Evolutionary conservation across 2,113 vertebrate species (phyloP).

Genomic region (Rhynchomys soricoides): DNA sequence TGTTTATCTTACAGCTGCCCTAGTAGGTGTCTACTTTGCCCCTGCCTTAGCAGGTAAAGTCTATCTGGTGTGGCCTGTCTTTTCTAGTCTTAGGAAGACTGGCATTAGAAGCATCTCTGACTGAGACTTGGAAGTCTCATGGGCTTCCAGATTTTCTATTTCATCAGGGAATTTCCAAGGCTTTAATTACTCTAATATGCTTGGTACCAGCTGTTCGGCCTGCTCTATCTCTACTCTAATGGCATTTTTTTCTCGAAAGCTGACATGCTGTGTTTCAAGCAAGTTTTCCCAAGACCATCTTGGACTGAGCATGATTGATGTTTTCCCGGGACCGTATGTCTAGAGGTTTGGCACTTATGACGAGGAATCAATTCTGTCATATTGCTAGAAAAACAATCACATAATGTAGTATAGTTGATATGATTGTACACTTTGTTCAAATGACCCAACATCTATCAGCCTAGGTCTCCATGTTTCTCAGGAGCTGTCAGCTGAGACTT

Average conservation of each 20-base stretch:
- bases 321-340: not conserved
- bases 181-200: not conserved
- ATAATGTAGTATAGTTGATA: not conserved
- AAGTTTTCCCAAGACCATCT: not conserved
- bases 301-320: not conserved
- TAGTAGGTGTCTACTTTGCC: not conserved
- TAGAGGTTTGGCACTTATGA: not conserved
- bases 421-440: not conserved
- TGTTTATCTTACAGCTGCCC: not conserved
- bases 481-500: not conserved
- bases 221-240: not conserved
- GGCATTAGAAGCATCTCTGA: not conserved
- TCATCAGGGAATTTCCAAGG: constrained; percentile 16
- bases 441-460: not conserved
- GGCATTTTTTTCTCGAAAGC: not conserved
- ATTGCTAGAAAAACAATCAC: not conserved
- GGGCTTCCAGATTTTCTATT: not conserved
- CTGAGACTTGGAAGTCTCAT: not conserved
- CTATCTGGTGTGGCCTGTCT: not conserved
- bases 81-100: constrained; percentile 17
- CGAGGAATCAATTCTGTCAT: not conserved
- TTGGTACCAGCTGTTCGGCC: not conserved
- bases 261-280: not conserved
- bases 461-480: not conserved
- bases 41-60: not conserved